Conservation (phyloP, 2,113 vertebrate genomes). For the Xenopus laevis region DNA sequence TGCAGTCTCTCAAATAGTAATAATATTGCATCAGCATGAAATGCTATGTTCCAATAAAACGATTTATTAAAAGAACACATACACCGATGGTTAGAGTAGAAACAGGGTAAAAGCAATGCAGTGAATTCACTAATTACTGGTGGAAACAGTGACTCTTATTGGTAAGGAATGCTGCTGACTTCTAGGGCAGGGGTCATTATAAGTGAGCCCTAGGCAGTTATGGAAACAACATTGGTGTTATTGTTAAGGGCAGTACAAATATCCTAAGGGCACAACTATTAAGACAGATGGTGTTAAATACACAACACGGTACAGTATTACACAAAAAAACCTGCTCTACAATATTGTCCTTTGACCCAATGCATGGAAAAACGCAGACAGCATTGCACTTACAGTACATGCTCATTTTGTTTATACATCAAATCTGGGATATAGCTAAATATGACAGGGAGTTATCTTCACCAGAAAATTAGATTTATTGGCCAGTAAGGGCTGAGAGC, state of each 20-base stretch:
- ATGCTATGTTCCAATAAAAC: too few species aligned
- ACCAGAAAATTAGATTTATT: slow-evolving; percentile 14
- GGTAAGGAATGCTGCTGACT: neutral
- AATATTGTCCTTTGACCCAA: too few species aligned
- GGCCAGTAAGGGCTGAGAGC: slow-evolving; percentile 19
- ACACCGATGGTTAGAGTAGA: too few species aligned
- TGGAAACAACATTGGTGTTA: neutral
- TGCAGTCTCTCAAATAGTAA: too few species aligned
- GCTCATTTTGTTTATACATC: neutral
- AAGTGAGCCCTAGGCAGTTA: neutral
- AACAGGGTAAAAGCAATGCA: too few species aligned
- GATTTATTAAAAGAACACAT: too few species aligned
- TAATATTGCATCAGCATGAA: too few species aligned
- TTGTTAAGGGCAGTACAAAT: neutral
- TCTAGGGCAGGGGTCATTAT: neutral
- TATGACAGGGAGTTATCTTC: slow-evolving; percentile 22
- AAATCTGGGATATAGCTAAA: slow-evolving; percentile 4
- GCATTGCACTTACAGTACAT: too few species aligned
- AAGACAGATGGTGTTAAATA: neutral
- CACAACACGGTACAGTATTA: neutral
- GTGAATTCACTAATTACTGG: neutral
- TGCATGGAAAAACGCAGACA: neutral
- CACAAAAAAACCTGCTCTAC: neutral
- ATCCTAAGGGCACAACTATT: neutral
- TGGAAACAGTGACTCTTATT: neutral